These are phyloP conservation scores for Ylistrum balloti DNA, from an alignment of 1,140 invertebrate species.

Conservation along the genomic window DNA sequence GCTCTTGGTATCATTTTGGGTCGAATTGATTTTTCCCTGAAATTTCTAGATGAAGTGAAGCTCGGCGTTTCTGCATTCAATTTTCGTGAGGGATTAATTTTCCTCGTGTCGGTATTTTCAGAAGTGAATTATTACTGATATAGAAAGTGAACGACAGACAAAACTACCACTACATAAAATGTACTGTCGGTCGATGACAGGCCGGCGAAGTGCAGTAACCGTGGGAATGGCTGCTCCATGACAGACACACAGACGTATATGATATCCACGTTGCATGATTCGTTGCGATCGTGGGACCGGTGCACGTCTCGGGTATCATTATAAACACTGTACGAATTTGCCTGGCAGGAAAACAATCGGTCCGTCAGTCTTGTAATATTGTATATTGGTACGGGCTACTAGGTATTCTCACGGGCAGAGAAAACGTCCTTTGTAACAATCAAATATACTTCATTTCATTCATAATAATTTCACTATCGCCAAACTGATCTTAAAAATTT, in stretches of 20 bases:
- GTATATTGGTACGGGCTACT: neutral
- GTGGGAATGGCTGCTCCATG: neutral
- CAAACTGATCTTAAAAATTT: neutral
- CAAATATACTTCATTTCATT: conserved; percentile 29
- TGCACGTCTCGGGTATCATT: neutral
- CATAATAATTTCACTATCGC: conserved; percentile 20
- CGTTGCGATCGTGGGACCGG: neutral
- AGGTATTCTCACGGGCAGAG: conserved; percentile 31
- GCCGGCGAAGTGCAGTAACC: neutral
- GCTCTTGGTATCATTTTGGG: too few species aligned
- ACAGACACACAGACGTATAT: conserved; percentile 37
- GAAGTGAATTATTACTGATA: neutral
- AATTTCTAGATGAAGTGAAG: too few species aligned
- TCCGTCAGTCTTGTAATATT: neutral
- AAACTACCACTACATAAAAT: neutral
- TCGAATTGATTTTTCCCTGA: too few species aligned
- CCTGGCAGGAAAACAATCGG: conserved; percentile 15
- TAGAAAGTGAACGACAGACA: conserved; percentile 4
- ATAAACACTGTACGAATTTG: neutral
- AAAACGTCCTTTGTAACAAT: neutral
- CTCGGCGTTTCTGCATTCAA: too few species aligned
- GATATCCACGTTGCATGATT: conserved; percentile 5
- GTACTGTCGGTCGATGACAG: neutral
- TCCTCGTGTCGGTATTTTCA: neutral
- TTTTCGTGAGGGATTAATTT: too few species aligned